Base-by-base conservation (phyloP, 2,797 vertebrate genomes). In the Parambassis ranga region DNA sequence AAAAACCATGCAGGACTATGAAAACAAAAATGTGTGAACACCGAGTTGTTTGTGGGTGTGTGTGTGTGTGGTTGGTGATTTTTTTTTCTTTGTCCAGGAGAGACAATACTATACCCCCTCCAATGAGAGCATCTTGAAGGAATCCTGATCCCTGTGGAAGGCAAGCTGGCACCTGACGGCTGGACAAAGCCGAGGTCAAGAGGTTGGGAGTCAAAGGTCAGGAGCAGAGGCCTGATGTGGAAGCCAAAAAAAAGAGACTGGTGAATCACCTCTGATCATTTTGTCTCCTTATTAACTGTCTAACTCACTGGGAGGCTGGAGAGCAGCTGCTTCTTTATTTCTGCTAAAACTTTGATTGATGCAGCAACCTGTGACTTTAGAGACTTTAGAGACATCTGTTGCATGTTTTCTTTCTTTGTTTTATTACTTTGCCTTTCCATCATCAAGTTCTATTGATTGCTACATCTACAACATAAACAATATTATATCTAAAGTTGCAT, bases 101-200 rank as follows among this genome's bases (percentile, higher is more conserved):
- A 44, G 50, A 83, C 71, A 83, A 86, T 69, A 35, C 55, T 2
- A 3, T 31, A 33, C 66, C 62, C 57, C 77, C 61, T 52, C 32
- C 20, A 56, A 77, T 68, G 77, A 67, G 66, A 75, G 27, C 55
- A 58, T 83, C 53, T 81, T 80, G 63, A 60, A 75, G 69, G 81
- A 85, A 79, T 83, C 81, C 57, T 26, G 47, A 59, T 77, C 74
- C 66, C 64, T 51, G n/a, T 30, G 71, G 76, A 80, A 58, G 49
- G 67, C 61, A 75, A 78, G 82, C 75, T 76, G 88, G 79, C 84
- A 88, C 85, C 86, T 88, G 83, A 90, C 42, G 69, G 63, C 61
- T 6, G 57, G 53, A 86, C 87, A 90, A 89, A 86, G 79, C 79
- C 0, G 52, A 62, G 74, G 88, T 86, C 80, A 72, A 38, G 59